Evolutionary conservation across 2,113 vertebrate genomes (phyloP).

Genomic region (Tauraco erythrolophus): DNA sequence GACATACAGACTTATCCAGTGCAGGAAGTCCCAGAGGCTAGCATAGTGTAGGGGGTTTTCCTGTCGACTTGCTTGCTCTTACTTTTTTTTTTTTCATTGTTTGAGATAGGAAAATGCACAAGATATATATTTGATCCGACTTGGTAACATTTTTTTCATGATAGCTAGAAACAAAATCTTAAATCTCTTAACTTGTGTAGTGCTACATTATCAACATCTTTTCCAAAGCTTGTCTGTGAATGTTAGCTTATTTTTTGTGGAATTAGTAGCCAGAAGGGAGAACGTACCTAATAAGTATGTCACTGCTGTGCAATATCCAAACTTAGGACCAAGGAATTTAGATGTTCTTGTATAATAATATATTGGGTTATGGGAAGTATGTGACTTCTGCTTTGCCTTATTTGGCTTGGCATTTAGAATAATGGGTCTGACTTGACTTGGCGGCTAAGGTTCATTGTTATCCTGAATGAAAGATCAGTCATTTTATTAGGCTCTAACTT

Average conservation of each 20-base stretch:
- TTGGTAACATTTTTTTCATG: background rate
- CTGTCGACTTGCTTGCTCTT: background rate
- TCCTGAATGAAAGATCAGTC: constrained; percentile 32
- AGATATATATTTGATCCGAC: background rate
- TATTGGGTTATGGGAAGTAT: background rate
- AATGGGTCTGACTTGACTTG: constrained; percentile 32
- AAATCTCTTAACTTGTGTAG: background rate
- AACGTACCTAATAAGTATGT: background rate
- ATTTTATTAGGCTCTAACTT: constrained; percentile 56
- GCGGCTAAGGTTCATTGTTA: constrained; percentile 38
- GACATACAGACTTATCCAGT: background rate
- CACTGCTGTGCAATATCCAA: background rate
- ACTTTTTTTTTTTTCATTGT: background rate
- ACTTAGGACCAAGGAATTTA: background rate
- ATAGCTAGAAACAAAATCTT: background rate
- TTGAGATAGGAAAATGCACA: background rate
- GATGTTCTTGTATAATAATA: background rate
- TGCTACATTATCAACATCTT: background rate
- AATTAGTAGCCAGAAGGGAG: background rate
- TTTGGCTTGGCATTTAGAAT: constrained; percentile 14
- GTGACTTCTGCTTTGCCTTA: background rate
- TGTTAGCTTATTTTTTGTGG: background rate
- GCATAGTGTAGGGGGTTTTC: background rate
- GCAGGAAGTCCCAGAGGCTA: background rate
- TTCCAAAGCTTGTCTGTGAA: background rate